Evolutionary conservation across 1,140 invertebrate genomes (phyloP), one percentile per base, ranked within the genome.

Genomic region (Ips nitidus): DNA sequence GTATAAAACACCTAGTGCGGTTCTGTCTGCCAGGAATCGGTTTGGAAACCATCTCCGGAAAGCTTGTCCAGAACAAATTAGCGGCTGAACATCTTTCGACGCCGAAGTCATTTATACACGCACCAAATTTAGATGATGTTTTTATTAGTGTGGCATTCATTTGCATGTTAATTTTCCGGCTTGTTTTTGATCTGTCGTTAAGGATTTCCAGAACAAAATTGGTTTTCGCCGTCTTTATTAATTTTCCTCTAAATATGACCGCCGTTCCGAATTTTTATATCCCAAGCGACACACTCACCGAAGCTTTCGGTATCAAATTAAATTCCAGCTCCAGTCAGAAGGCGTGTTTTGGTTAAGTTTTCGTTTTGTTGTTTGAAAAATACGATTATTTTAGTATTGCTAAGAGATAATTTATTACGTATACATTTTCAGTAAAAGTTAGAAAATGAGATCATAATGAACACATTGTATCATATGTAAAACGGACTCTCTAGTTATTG

Each of bases 71-170:
- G 72, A 74, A 66, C 65, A 77, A 77, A 77, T 75, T 76, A 73
- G 72, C 70, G 73, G 70, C 63, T 71, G 62, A 77, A 76, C 76
- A 76, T 77, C 77, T 77, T 78, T 71, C 76, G 76, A 77, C 77
- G 76, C 72, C 73, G 40, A 55, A 42, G 58, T 76, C 74, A 77
- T 78, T 77, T 78, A 78, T 78, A 66, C 64, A 76, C 69, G 71
- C 73, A 74, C 73, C 75, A 75, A 74, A 75, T 78, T 74, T 74
- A 73, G 73, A 71, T 73, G 67, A 71, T 77, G 76, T 77, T 77
- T 77, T 78, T 76, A 76, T 76, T 70, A 73, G 69, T 74, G 67
- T 64, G 70, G 76, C 70, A 78, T 77, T 76, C 75, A 75, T 78
- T 78, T 76, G 72, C 77, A 78, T 78, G 71, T 73, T 77, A 78